A percentile compares a stretch with the other conserved stretches of the same genome.
Conservation (phyloP, 2,888 invertebrate species). For the Archaeoteleia sp. region DNA sequence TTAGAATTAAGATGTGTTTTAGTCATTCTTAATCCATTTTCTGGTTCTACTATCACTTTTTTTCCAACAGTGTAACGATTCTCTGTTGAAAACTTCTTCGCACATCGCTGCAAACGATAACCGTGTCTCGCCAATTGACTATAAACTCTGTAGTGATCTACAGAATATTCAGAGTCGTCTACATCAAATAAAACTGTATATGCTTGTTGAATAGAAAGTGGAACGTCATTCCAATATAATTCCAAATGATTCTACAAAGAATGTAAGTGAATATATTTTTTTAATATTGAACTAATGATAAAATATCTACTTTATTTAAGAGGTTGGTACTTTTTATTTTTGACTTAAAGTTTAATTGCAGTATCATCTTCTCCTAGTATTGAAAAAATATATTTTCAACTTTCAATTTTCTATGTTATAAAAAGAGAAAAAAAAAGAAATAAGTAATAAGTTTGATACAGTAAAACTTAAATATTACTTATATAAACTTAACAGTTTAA, state of each 20-base stretch:
- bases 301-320: neutral
- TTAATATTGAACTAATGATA: neutral
- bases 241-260: constrained; percentile 79
- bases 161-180: constrained; percentile 67
- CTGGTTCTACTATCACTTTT: constrained; percentile 68
- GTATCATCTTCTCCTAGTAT: no score
- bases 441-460: no score
- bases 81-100: constrained; percentile 49
- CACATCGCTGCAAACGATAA: constrained; percentile 77
- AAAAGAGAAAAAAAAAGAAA: neutral
- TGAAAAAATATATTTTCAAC: neutral
- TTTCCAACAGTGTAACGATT: constrained; percentile 58
- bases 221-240: constrained; percentile 77
- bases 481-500: no score
- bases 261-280: constrained; percentile 1
- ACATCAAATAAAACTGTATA: constrained; percentile 77
- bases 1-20: constrained; percentile 25
- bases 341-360: no score
- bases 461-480: no score
- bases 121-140: constrained; percentile 78
- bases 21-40: constrained; percentile 65
- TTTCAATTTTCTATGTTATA: neutral
- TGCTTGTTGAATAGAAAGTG: constrained; percentile 81
- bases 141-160: constrained; percentile 79
- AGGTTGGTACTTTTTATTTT: neutral